phyloP scores from a whole-genome alignment of 2,113 vertebrate genomes.

The Dipodomys ordii region DNA sequence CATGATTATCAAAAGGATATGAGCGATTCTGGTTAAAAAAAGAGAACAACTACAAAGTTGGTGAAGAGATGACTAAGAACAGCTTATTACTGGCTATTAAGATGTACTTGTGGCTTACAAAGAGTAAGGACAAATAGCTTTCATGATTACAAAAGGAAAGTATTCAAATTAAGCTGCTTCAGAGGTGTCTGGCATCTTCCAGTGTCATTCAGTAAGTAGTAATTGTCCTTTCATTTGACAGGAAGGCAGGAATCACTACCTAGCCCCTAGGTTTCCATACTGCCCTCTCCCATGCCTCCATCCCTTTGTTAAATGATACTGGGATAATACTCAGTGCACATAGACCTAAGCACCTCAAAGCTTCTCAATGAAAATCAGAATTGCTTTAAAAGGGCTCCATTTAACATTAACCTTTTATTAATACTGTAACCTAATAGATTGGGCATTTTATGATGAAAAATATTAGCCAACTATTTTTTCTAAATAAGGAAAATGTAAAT shows the following conservation, averaged over 20 bases:
- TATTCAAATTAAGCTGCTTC: slow-evolving; percentile 26
- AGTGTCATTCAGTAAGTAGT: neutral
- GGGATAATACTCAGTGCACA: neutral
- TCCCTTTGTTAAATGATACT: neutral
- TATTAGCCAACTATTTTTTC: neutral
- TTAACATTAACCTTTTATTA: neutral
- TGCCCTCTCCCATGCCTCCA: neutral
- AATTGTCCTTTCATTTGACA: slow-evolving; percentile 1
- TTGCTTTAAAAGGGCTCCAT: slow-evolving; percentile 11
- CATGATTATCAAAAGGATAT: neutral
- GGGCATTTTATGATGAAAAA: neutral
- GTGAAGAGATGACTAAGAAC: slow-evolving; percentile 22
- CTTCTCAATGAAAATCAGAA: neutral
- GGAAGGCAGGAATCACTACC: neutral
- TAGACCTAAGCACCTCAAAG: neutral
- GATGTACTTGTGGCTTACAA: neutral
- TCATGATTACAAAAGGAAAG: slow-evolving; percentile 33
- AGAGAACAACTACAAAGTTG: neutral
- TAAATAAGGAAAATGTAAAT: neutral
- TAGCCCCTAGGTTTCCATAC: neutral
- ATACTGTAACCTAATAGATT: neutral
- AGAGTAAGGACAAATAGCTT: neutral
- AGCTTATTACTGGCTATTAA: slow-evolving; percentile 29
- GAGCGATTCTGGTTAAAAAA: neutral
- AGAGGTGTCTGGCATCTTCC: neutral